These are phyloP conservation scores for Rhizoglyphus robini DNA, from an alignment of 1,140 invertebrate genomes.

Conservation along the genomic window DNA sequence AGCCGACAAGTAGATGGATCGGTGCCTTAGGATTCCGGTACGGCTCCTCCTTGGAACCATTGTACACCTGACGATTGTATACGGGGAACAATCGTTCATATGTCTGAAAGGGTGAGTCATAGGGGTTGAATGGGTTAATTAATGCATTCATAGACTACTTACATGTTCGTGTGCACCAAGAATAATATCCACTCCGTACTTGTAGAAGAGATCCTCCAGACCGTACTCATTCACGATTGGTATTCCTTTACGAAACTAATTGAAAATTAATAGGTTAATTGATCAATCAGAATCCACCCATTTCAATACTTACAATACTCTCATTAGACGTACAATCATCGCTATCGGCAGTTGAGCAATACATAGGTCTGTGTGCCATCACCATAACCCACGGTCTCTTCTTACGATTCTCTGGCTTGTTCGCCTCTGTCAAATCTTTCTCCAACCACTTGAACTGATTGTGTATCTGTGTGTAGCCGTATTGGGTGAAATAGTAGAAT, in stretches of 20 bases:
- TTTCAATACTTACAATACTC: conserved; percentile 30
- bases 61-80: conserved; percentile 63
- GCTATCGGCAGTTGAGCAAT: conserved; percentile 56
- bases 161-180: conserved; percentile 93
- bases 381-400: conserved; percentile 80
- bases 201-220: conserved; percentile 69
- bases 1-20: conserved; percentile 57
- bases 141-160: conserved; percentile 58
- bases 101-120: conserved; percentile 71
- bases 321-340: conserved; percentile 43
- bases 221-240: conserved; percentile 31
- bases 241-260: conserved; percentile 25
- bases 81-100: conserved; percentile 89
- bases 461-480: background rate
- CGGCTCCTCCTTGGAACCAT: conserved; percentile 57
- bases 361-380: conserved; percentile 92
- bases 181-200: conserved; percentile 76
- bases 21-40: conserved; percentile 76
- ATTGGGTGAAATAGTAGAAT: conserved; percentile 56
- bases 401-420: conserved; percentile 43
- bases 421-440: conserved; percentile 53
- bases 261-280: background rate
- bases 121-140: conserved; percentile 46
- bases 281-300: background rate
- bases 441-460: conserved; percentile 75